A percentile compares a stretch with the other conserved stretches of the same genome.
Evolutionary conservation across 2,888 invertebrate genomes (phyloP).

Genomic region (Hypolimnas misippus): DNA sequence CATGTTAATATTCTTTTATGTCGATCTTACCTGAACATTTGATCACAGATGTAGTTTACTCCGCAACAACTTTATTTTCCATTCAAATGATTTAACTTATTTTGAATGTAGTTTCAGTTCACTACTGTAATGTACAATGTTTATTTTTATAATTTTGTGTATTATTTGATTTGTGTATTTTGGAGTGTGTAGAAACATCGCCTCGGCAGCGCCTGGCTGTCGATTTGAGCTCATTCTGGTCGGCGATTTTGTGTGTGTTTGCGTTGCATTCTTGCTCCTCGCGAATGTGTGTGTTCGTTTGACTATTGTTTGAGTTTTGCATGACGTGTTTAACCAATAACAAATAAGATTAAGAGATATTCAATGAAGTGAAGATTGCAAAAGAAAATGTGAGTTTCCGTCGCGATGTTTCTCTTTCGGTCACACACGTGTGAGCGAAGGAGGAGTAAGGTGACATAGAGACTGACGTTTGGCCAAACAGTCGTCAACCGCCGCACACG

Average conservation of each 20-base stretch:
- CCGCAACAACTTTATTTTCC: conserved; percentile 14
- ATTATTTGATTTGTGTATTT: conserved; percentile 61
- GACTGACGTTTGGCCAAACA: conserved; percentile 53
- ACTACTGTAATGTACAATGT: conserved; percentile 23
- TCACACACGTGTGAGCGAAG: conserved; percentile 58
- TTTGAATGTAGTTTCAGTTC: conserved; percentile 22
- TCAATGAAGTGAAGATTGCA: conserved; percentile 23
- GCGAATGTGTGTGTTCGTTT: conserved; percentile 62
- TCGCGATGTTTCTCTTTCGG: conserved; percentile 55
- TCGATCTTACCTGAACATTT: background rate
- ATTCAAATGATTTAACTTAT: conserved; percentile 8
- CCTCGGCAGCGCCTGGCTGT: conserved; percentile 51
- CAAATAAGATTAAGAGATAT: conserved; percentile 23
- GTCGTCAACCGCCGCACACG: conserved; percentile 60
- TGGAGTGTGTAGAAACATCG: conserved; percentile 67
- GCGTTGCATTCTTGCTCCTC: conserved; percentile 68
- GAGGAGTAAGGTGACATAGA: conserved; percentile 53
- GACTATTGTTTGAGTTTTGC: conserved; percentile 67
- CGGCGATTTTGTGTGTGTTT: conserved; percentile 81
- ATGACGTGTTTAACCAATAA: conserved; percentile 50
- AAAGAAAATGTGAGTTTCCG: conserved; percentile 49
- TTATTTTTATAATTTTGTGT: conserved; percentile 44
- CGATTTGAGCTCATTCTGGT: conserved; percentile 76
- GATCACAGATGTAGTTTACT: conserved; percentile 1
- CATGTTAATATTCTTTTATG: conserved; percentile 16